A percentile compares a stretch with the other conserved stretches of the same genome.
Evolutionary conservation across 2,888 invertebrate species (phyloP).

Genomic region (Himalopsyche anomala): DNA sequence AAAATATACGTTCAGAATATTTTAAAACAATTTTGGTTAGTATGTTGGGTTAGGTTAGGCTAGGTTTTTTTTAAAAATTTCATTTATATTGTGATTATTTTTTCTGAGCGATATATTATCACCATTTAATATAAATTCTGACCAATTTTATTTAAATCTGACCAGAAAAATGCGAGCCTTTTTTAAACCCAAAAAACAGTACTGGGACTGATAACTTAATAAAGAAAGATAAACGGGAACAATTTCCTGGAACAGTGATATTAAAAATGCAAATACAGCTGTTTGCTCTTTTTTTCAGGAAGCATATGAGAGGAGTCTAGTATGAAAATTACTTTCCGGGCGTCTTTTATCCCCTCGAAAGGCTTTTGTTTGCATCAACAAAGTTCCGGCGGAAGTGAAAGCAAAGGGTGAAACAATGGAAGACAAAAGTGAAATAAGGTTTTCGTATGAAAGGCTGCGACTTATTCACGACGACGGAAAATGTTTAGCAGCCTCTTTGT

Average conservation of each 20-base stretch:
- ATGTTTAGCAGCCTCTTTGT: constrained; percentile 26
- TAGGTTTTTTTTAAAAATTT: no score
- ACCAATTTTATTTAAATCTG: no score
- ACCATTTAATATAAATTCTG: no score
- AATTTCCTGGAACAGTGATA: not conserved
- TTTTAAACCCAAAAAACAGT: no score
- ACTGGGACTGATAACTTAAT: not conserved
- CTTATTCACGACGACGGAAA: constrained; percentile 21
- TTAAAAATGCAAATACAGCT: constrained; percentile 18
- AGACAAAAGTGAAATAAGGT: constrained; percentile 28
- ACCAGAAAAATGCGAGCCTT: no score
- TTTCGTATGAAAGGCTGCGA: constrained; percentile 2
- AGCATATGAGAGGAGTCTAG: constrained; percentile 24
- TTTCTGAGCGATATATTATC: no score
- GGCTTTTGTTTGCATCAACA: constrained; percentile 22
- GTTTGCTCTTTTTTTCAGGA: constrained; percentile 17
- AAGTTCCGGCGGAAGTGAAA: constrained; percentile 1
- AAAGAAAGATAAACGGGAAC: not conserved
- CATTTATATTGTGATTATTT: no score
- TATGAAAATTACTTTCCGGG: constrained; percentile 30
- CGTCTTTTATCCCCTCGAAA: constrained; percentile 4
- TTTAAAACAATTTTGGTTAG: no score
- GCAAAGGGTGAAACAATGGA: constrained; percentile 26
- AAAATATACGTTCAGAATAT: no score
- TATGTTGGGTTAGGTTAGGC: no score